These are phyloP conservation scores for Achatina immaculata DNA, from an alignment of 1,140 invertebrate species.

Conservation along the genomic window DNA sequence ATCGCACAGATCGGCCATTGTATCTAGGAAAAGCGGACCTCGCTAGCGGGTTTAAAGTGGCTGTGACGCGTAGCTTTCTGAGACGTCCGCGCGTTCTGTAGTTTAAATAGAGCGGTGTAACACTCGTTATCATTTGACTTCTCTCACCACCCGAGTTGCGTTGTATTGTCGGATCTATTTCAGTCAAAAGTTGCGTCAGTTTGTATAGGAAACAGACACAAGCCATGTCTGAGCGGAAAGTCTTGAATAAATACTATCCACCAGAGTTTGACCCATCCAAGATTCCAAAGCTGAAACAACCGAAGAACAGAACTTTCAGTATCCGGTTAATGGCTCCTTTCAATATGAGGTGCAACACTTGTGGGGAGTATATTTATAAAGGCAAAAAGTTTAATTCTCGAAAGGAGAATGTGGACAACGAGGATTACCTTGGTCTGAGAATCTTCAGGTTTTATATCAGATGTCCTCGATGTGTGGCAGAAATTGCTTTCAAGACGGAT, in stretches of 20 bases:
- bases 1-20: too few relatives aligned
- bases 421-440: conserved; percentile 96
- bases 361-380: conserved; percentile 99
- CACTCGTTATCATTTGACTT: too few relatives aligned
- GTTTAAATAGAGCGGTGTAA: too few relatives aligned
- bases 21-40: too few relatives aligned
- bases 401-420: conserved; percentile 98
- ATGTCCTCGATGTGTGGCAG: conserved; percentile 97
- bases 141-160: too few relatives aligned
- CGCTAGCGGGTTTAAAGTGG: too few relatives aligned
- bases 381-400: conserved; percentile 99
- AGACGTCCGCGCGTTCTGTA: too few relatives aligned
- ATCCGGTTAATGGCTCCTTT: conserved; percentile 99
- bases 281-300: conserved; percentile 95
- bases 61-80: too few relatives aligned
- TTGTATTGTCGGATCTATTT: too few relatives aligned
- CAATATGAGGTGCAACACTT: conserved; percentile 98
- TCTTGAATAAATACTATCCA: conserved; percentile 99
- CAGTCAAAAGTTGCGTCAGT: too few relatives aligned
- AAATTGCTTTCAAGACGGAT: conserved; percentile 98
- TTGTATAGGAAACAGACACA: too few relatives aligned
- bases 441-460: conserved; percentile 94
- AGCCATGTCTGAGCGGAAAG: too few relatives aligned
- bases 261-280: conserved; percentile 99
- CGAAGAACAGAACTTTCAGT: conserved; percentile 95